A percentile compares a stretch with the other conserved stretches of the same genome.
phyloP scores from a whole-genome alignment of 2,888 invertebrate genomes.

The Charanyca ferruginea region DNA sequence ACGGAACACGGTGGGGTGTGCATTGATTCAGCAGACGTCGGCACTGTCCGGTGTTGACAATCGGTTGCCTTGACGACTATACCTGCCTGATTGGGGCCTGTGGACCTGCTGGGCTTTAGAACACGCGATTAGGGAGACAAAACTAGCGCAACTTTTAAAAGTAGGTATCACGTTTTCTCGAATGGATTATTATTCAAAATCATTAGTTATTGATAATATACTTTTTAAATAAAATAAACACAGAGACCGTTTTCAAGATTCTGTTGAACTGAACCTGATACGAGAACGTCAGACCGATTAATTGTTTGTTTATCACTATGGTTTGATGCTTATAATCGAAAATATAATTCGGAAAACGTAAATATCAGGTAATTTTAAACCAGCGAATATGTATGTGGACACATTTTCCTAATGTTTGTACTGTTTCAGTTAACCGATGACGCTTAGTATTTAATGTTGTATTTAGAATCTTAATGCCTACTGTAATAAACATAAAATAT shows the following conservation, averaged over 20 bases:
- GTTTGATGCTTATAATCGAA: not conserved
- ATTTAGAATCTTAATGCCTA: constrained; percentile 5
- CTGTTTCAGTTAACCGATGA: constrained; percentile 1
- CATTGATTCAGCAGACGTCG: constrained; percentile 68
- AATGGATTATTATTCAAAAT: too few relatives aligned
- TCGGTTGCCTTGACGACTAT: constrained; percentile 74
- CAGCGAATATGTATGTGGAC: not conserved
- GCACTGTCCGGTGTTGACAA: constrained; percentile 67
- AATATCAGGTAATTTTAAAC: not conserved
- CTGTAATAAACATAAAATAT: constrained; percentile 33
- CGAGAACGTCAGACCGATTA: not conserved
- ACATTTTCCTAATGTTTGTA: not conserved
- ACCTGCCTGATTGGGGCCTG: constrained; percentile 46
- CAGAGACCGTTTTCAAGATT: not conserved
- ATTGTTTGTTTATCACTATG: not conserved
- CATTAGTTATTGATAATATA: too few relatives aligned
- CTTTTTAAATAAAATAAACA: too few relatives aligned
- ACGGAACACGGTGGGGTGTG: constrained; percentile 67
- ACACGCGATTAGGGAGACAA: constrained; percentile 16
- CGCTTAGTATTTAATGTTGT: too few relatives aligned
- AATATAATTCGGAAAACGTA: not conserved
- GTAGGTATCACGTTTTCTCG: too few relatives aligned
- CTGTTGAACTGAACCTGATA: not conserved
- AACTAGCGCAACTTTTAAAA: too few relatives aligned
- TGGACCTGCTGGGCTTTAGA: constrained; percentile 27